Evolutionary conservation across 2,797 vertebrate species (phyloP), one percentile per base, ranked within the genome.

Genomic region (Oreochromis mossambicus): DNA sequence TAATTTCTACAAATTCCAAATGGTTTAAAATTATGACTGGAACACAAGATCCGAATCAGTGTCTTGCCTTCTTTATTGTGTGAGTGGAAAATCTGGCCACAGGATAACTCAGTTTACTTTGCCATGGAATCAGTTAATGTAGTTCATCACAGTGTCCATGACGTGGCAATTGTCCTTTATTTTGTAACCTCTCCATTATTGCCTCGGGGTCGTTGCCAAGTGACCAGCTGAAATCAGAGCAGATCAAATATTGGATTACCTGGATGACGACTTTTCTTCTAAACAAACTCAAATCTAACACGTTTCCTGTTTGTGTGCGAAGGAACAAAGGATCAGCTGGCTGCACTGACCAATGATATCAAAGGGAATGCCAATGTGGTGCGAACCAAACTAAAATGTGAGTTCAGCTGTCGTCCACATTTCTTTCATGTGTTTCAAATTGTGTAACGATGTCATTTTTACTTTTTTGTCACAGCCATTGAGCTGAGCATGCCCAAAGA

Each of bases 261-360:
- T 52, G 5, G 34, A 77, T 84, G 50, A 66, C 41, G 68, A 54
- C 79, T 36, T 78, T 66, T 87, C 46, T 81, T 77, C 73, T 58
- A 36, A 80, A 41, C 26, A 83, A 83, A 81, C 55, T 29, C 14
- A 48, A 50, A 51, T 58, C 24, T 88, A 63, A 86, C 38, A n/a
- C 48, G 36, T 85, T 77, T 88, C 21, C 9, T 52, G 2, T 93
- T 50, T 81, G 70, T 89, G 63, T 88, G 12, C 7, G 11, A 85
- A 98, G 98, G 95, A 93, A 98, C 97, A 77, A 99, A 99, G 92
- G 97, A 97, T 83, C 97, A 98, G 61, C 97, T 99, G 21, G 96
- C 97, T 89, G 96, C 96, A 21, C 91, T 99, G 90, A 99, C 97
- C 89, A 95, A 95, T 51, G 96, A 98, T 83, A 99, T 99, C 94